A percentile compares a stretch with the other conserved stretches of the same genome.
Conservation (phyloP, 2,113 vertebrate genomes). For the Saccopteryx leptura region DNA sequence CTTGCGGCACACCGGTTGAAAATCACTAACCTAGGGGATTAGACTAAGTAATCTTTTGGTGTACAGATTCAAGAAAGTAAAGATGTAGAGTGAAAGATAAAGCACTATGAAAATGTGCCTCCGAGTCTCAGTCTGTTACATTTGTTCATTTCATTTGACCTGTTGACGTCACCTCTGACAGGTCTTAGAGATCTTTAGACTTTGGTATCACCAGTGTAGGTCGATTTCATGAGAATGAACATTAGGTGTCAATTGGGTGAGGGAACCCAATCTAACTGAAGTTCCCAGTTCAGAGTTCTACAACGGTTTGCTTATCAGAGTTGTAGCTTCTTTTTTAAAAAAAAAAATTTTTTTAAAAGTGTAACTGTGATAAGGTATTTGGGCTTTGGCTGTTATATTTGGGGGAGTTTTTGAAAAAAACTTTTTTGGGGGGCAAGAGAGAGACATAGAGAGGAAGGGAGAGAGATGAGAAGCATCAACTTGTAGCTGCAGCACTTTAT, state of each 20-base stretch:
- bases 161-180: not conserved
- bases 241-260: not conserved
- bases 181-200: not conserved
- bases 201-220: not conserved
- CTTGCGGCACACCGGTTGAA: not conserved
- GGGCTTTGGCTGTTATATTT: not conserved
- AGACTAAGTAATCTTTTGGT: conserved; percentile 13
- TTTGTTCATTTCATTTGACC: conserved; percentile 38
- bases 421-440: not conserved
- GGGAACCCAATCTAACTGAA: not conserved
- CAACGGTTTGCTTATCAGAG: not conserved
- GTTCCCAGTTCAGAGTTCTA: not conserved
- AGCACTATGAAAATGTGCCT: not conserved
- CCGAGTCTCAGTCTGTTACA: not conserved
- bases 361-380: not conserved
- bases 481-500: too few relatives aligned
- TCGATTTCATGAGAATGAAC: not conserved
- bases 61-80: conserved; percentile 42
- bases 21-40: not conserved
- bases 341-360: not conserved
- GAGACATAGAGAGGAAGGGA: too few relatives aligned
- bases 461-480: too few relatives aligned
- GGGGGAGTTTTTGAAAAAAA: not conserved
- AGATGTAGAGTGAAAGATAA: conserved; percentile 8
- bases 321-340: not conserved